A percentile compares a stretch with the other conserved stretches of the same genome.
Conservation (phyloP, 2,888 invertebrate genomes). For the Parasteatoda lunata region DNA sequence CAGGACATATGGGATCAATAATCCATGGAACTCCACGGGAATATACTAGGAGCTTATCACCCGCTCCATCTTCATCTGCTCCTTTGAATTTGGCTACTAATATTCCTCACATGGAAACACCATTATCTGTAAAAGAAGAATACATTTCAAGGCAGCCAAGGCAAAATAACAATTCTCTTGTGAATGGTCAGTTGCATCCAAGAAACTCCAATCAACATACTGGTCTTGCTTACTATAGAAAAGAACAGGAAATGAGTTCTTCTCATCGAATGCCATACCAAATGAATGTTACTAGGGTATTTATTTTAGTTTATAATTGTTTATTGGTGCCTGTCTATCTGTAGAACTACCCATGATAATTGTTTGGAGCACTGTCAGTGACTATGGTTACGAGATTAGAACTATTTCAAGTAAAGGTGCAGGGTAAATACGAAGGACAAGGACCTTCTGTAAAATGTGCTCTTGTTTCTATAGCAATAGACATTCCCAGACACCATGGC, state of each 20-base stretch:
- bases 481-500: too few species aligned
- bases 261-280: slow-evolving; percentile 46
- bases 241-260: slow-evolving; percentile 40
- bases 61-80: slow-evolving; percentile 33
- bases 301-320: not conserved
- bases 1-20: slow-evolving; percentile 72
- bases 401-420: too few species aligned
- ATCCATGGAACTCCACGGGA: slow-evolving; percentile 73
- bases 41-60: slow-evolving; percentile 44
- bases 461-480: too few species aligned
- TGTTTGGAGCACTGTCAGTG: too few species aligned
- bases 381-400: too few species aligned
- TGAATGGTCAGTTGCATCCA: slow-evolving; percentile 47
- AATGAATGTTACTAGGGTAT: slow-evolving; percentile 28
- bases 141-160: slow-evolving; percentile 30
- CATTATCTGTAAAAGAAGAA: slow-evolving; percentile 37
- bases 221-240: slow-evolving; percentile 24
- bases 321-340: not conserved
- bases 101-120: slow-evolving; percentile 20
- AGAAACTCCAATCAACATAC: slow-evolving; percentile 19
- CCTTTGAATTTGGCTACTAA: slow-evolving; percentile 63
- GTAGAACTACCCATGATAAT: not conserved
- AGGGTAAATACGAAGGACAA: too few species aligned
- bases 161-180: not conserved
- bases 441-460: too few species aligned